phyloP scores from a whole-genome alignment of 2,888 invertebrate genomes.

The Bruchidius siliquastri region DNA sequence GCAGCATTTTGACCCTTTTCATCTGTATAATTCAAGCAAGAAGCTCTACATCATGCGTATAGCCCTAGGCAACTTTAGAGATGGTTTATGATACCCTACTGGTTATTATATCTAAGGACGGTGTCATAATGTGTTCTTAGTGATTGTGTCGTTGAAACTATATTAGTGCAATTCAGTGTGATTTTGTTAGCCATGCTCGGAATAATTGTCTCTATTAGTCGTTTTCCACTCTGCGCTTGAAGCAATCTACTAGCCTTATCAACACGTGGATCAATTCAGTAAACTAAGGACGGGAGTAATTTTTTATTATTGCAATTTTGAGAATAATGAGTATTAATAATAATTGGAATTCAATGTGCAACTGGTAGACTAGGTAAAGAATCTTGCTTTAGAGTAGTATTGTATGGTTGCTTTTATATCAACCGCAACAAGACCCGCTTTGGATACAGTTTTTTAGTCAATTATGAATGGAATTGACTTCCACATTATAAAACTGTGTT shows the following conservation, averaged over 20 bases:
- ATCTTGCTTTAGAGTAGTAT: too few species aligned
- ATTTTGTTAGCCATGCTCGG: background rate
- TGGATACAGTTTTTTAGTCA: too few species aligned
- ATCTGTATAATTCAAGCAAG: slow-evolving; percentile 9
- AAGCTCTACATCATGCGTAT: slow-evolving; percentile 34
- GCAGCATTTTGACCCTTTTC: background rate
- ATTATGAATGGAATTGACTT: too few species aligned
- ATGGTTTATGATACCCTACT: slow-evolving; percentile 46
- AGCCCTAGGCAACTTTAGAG: slow-evolving; percentile 55
- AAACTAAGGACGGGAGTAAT: background rate
- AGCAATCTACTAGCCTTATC: background rate
- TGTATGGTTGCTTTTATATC: too few species aligned
- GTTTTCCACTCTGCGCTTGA: background rate
- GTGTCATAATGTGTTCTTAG: slow-evolving; percentile 20
- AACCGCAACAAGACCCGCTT: too few species aligned
- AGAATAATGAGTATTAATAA: too few species aligned
- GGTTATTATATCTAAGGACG: background rate
- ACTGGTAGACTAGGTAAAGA: too few species aligned
- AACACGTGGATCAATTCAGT: background rate
- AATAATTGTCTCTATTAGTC: background rate
- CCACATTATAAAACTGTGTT: too few species aligned
- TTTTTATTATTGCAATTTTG: too few species aligned
- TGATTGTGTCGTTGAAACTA: background rate
- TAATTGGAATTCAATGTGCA: too few species aligned
- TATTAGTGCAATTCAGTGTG: background rate